Percentiles rank a stretch among this genome's conserved stretches.
phyloP scores from a whole-genome alignment of 2,797 vertebrate genomes.

The Scleropages formosus region DNA sequence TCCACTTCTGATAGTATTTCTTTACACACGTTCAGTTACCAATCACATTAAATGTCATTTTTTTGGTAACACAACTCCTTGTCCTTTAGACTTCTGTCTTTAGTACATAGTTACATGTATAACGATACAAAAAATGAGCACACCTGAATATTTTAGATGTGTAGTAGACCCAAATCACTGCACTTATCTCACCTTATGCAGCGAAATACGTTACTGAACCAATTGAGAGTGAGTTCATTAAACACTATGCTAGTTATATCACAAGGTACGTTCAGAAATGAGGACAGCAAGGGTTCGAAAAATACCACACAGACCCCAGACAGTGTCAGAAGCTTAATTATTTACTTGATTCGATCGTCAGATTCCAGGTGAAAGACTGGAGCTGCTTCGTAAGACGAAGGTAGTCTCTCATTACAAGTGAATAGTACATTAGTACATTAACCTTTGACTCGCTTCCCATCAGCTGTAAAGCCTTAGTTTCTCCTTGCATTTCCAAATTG shows the following conservation, averaged over 20 bases:
- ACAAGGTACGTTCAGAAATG: not conserved
- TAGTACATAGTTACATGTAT: not conserved
- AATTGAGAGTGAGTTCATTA: no score
- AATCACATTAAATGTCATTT: not conserved
- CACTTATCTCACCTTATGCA: no score
- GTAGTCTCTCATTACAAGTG: slow-evolving; percentile 15
- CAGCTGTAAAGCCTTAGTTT: not conserved
- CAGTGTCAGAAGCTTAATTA: not conserved
- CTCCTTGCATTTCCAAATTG: not conserved
- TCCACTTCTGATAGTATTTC: not conserved
- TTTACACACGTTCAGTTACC: not conserved
- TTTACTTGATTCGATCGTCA: slow-evolving; percentile 19
- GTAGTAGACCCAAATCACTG: no score
- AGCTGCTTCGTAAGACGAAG: not conserved
- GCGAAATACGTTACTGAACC: no score
- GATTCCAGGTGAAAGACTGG: slow-evolving; percentile 20
- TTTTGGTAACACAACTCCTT: not conserved
- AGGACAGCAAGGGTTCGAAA: not conserved
- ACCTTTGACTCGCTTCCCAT: slow-evolving; percentile 8
- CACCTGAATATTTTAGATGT: no score
- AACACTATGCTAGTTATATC: no score
- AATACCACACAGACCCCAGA: not conserved
- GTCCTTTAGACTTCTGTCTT: not conserved
- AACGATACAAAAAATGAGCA: no score
- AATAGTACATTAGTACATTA: slow-evolving; percentile 2